A percentile compares a stretch with the other conserved stretches of the same genome.
Conservation (phyloP, 2,797 vertebrate species). For the Enteromius afrohamiltoni region DNA sequence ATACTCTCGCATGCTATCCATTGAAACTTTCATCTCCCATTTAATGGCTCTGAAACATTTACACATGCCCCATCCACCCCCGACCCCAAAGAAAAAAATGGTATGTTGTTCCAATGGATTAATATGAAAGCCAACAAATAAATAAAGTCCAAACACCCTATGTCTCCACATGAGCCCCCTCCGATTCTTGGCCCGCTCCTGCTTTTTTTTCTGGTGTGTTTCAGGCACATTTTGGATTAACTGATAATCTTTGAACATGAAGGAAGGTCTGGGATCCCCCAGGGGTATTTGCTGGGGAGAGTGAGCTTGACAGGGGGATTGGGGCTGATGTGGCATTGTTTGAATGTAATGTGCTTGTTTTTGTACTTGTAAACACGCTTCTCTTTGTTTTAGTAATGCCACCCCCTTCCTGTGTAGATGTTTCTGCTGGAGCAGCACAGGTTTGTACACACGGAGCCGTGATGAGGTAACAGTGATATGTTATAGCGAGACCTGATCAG, state of each 20-base stretch:
- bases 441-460: slow-evolving; percentile 54
- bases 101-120: slow-evolving; percentile 80
- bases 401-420: slow-evolving; percentile 70
- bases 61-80: slow-evolving; percentile 69
- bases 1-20: slow-evolving; percentile 84
- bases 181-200: slow-evolving; percentile 60
- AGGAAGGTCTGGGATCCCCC: slow-evolving; percentile 81
- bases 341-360: slow-evolving; percentile 80
- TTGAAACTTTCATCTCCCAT: slow-evolving; percentile 84
- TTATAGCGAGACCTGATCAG: slow-evolving; percentile 29
- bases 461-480: slow-evolving; percentile 40
- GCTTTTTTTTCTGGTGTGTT: slow-evolving; percentile 70
- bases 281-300: slow-evolving; percentile 64
- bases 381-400: slow-evolving; percentile 72
- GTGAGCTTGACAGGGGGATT: slow-evolving; percentile 41
- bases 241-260: slow-evolving; percentile 88
- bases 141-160: slow-evolving; percentile 74
- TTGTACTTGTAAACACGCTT: slow-evolving; percentile 79
- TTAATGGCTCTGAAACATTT: slow-evolving; percentile 85
- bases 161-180: slow-evolving; percentile 48
- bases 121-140: slow-evolving; percentile 84
- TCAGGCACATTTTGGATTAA: slow-evolving; percentile 87
- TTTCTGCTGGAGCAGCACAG: slow-evolving; percentile 65
- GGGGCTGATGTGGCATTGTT: slow-evolving; percentile 76
- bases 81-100: slow-evolving; percentile 31